A percentile compares a stretch with the other conserved stretches of the same genome.
Conservation (phyloP, 2,888 invertebrate genomes). For the Eulithis testata region DNA sequence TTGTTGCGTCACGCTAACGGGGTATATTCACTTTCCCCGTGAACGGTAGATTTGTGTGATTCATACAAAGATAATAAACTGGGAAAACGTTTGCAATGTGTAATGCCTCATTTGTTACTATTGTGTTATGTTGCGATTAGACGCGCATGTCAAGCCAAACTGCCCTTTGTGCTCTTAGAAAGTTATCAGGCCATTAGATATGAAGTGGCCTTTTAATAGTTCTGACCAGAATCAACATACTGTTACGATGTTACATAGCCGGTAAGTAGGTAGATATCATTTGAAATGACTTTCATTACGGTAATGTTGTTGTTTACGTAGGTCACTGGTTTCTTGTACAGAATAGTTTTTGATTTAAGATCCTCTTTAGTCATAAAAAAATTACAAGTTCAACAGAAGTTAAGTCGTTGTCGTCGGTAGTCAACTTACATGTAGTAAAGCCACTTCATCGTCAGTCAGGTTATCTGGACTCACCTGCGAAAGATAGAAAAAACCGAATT, state of each 20-base stretch:
- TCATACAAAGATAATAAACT: slow-evolving; percentile 60
- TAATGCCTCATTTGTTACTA: slow-evolving; percentile 52
- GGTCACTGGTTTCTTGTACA: background rate
- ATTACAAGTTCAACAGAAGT: background rate
- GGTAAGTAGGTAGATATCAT: slow-evolving; percentile 29
- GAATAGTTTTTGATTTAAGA: background rate
- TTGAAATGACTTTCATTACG: slow-evolving; percentile 27
- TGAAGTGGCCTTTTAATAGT: slow-evolving; percentile 45
- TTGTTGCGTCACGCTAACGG: slow-evolving; percentile 77
- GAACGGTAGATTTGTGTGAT: slow-evolving; percentile 67
- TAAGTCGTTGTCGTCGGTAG: background rate
- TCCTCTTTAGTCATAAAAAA: too few species aligned
- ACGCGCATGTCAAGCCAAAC: slow-evolving; percentile 36
- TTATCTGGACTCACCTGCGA: slow-evolving; percentile 72
- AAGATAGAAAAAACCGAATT: slow-evolving; percentile 41
- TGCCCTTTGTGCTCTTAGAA: slow-evolving; percentile 48
- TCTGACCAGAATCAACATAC: slow-evolving; percentile 36
- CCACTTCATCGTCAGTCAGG: slow-evolving; percentile 52
- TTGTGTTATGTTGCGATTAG: slow-evolving; percentile 38
- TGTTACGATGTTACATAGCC: slow-evolving; percentile 1
- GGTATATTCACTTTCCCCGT: slow-evolving; percentile 73
- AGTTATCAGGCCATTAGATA: slow-evolving; percentile 48
- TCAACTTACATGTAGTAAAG: slow-evolving; percentile 52
- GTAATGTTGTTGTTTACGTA: slow-evolving; percentile 25
- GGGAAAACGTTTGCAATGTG: slow-evolving; percentile 64